Base-by-base conservation (phyloP, 2,888 invertebrate species). In the Mythimna loreyi region DNA sequence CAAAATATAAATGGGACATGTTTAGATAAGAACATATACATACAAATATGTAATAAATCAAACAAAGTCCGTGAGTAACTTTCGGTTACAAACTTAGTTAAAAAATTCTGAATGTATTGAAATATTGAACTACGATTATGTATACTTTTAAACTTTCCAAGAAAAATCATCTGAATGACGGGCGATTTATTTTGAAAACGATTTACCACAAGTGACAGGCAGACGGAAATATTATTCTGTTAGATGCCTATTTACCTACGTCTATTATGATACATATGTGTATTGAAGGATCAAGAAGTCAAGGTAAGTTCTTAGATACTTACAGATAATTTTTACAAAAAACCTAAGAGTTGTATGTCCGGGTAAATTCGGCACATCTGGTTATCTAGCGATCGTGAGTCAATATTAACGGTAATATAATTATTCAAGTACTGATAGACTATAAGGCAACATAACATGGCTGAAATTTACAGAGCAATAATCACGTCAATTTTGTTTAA, bases 341-440 rank as follows among this genome's bases (percentile, higher is more conserved):
- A 59, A 53, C 9, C 11, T 57, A 33, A 19, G 21, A 11, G 2
- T 23, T 45, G 19, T 40, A 36, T 30, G 30, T 66, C 30, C 45
- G 52, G 25, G 28, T 87, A 86, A 75, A 85, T 82, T 80, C 61
- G 72, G 80, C 89, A 92, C 89, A 91, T 84, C 81, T 85, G 80
- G 76, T 72, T 78, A 82, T 85, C 81, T 78, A 83, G 87, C 88
- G 87, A 89, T 92, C 92, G 91, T 93, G 92, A 87, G 80, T 80
- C 84, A 85, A 87, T 80, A 83, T 71, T 69, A 74, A 65, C 63
- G 76, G 77, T 88, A 88, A 89, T 85, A 67, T 75, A 85, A 85
- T 81, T 75, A 85, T 80, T 85, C 87, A 90, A 86, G 78, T 75
- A 69, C 75, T 76, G 77, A 77, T 72, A 74, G 9, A 50, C 72